Evolutionary conservation across 64 coral and sea anemone species (phyloP).

Genomic region (Trachythela sp.): DNA sequence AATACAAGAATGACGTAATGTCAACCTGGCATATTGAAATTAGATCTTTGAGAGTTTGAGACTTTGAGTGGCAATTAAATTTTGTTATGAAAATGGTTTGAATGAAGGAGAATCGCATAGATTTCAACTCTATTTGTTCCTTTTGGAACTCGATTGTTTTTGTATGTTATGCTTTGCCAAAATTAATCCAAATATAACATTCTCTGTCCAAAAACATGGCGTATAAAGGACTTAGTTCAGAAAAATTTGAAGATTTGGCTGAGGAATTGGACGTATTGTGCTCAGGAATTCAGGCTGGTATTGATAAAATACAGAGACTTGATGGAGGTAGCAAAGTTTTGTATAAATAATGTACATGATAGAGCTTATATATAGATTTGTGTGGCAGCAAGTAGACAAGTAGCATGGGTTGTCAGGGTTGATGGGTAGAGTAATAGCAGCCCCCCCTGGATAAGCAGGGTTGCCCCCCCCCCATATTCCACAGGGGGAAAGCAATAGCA

Average conservation of each 20-base stretch:
- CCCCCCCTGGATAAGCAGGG: too few relatives aligned
- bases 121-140: not conserved
- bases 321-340: constrained; percentile 9
- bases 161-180: not conserved
- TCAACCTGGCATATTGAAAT: not conserved
- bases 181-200: not conserved
- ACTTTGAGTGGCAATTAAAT: too few relatives aligned
- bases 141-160: not conserved
- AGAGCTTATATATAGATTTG: too few relatives aligned
- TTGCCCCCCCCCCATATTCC: too few relatives aligned
- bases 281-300: not conserved
- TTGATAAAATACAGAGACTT: not conserved
- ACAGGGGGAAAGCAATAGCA: too few relatives aligned
- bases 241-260: not conserved
- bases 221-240: not conserved
- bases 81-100: too few relatives aligned
- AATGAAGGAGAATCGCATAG: too few relatives aligned
- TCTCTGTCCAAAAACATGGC: not conserved
- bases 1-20: not conserved
- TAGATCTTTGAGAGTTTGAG: not conserved
- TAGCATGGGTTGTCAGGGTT: too few relatives aligned
- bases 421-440: too few relatives aligned
- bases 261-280: not conserved
- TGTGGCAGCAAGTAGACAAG: too few relatives aligned
- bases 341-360: not conserved